Base-by-base conservation (phyloP, 2,113 vertebrate genomes). In the Chroicocephalus ridibundus region DNA sequence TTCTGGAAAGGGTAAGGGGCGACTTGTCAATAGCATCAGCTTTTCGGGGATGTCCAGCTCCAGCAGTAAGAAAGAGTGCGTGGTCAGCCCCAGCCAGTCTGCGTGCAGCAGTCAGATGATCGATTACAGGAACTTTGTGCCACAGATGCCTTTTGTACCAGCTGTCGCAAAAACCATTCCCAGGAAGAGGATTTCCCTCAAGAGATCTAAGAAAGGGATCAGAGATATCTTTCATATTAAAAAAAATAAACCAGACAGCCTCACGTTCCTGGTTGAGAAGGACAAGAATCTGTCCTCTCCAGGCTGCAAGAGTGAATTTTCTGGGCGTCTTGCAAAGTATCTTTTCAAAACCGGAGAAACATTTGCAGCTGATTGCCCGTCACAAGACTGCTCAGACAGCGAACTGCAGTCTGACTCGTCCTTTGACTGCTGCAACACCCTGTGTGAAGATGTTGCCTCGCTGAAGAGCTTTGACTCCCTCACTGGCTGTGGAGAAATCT, bases 381-480 rank as follows among this genome's bases (percentile, higher is more conserved):
- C 95, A 64, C 97, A 97, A 44, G 98, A 99, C 64, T 96, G 97
- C 78, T 97, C 98, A 10, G 98, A 98, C 91, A 98, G 86, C 0
- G 98, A 99, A 25, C 68, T 98, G 71, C 97, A 97, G 54, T 98
- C 98, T 1, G 99, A 99, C 65, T 97, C 98, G 5, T 98, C 98
- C 61, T 96, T 98, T 0, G 98, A 98, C 87, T 98, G 94, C 80
- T 98, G 98, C 85, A 93, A 96, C 27, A 93, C 96, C 36, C 75
- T 98, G 19, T 98, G 98, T 72, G 99, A 99, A 86, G 99, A 99
- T 5, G 98, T 98, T 0, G 98, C 98, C 51, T 99, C 99, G 0
- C 96, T 99, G 55, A 98, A 99, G 95, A 99, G 99, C 91, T 99
- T 99, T 38, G 99, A 99, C 83, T 99, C 99, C 8, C 98, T 99